Conservation (phyloP, 2,888 invertebrate species). For the Drymonia ruficornis region DNA sequence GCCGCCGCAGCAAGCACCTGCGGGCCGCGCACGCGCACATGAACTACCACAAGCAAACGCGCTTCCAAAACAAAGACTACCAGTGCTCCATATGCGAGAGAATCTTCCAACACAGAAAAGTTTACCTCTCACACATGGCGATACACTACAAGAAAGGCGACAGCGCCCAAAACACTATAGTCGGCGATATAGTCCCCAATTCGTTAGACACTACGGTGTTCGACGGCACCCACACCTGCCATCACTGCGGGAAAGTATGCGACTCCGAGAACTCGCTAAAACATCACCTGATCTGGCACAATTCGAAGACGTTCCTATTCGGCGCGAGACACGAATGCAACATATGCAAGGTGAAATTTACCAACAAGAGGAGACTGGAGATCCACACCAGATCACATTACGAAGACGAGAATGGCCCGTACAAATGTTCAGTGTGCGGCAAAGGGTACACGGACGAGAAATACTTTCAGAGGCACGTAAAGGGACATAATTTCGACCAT, state of each 20-base stretch:
- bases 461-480: slow-evolving; percentile 76
- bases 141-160: slow-evolving; percentile 78
- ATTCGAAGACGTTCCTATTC: slow-evolving; percentile 69
- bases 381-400: slow-evolving; percentile 77
- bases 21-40: slow-evolving; percentile 77
- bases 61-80: slow-evolving; percentile 78
- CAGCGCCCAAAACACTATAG: slow-evolving; percentile 65
- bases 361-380: slow-evolving; percentile 73
- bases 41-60: slow-evolving; percentile 79
- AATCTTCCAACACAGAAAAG: slow-evolving; percentile 72
- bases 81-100: slow-evolving; percentile 78
- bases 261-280: slow-evolving; percentile 73
- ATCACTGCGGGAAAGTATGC: slow-evolving; percentile 75
- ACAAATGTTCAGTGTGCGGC: slow-evolving; percentile 78
- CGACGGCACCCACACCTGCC: slow-evolving; percentile 70
- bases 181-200: slow-evolving; percentile 52
- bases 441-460: slow-evolving; percentile 82
- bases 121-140: slow-evolving; percentile 78
- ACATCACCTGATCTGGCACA: slow-evolving; percentile 75
- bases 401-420: slow-evolving; percentile 81
- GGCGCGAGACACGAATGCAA: slow-evolving; percentile 76
- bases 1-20: slow-evolving; percentile 73
- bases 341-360: slow-evolving; percentile 76
- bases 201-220: slow-evolving; percentile 43
- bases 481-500: slow-evolving; percentile 81